phyloP scores from a whole-genome alignment of 2,888 invertebrate genomes.

The Calliopum simillimum region DNA sequence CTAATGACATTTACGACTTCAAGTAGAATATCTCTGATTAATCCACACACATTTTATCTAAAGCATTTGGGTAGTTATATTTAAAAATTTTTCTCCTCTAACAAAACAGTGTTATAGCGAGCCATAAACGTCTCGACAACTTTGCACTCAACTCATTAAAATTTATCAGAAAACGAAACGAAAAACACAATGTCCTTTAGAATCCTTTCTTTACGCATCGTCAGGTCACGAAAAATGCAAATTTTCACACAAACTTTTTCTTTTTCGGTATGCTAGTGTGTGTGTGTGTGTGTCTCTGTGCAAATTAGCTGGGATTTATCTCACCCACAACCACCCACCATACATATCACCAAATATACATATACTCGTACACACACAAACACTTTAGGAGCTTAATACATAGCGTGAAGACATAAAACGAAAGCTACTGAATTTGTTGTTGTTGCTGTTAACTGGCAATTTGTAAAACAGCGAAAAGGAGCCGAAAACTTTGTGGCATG shows the following conservation, averaged over 20 bases:
- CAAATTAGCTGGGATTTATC: slow-evolving; percentile 14
- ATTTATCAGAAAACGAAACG: not conserved
- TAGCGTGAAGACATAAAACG: slow-evolving; percentile 39
- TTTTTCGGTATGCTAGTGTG: slow-evolving; percentile 35
- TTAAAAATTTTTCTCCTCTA: too few relatives aligned
- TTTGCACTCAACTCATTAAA: slow-evolving; percentile 25
- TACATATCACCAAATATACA: slow-evolving; percentile 7
- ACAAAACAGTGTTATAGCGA: slow-evolving; percentile 50
- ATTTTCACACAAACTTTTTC: slow-evolving; percentile 41
- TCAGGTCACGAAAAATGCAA: slow-evolving; percentile 39
- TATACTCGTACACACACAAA: slow-evolving; percentile 23
- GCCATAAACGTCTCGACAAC: slow-evolving; percentile 49
- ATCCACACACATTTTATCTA: too few relatives aligned
- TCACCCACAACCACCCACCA: not conserved
- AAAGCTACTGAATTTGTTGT: slow-evolving; percentile 4
- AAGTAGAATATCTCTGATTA: too few relatives aligned
- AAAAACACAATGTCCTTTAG: slow-evolving; percentile 17
- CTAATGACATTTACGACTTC: too few relatives aligned
- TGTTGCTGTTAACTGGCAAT: slow-evolving; percentile 57
- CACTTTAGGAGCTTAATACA: not conserved
- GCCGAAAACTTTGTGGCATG: slow-evolving; percentile 61
- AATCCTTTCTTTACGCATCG: slow-evolving; percentile 45
- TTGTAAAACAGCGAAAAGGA: slow-evolving; percentile 59
- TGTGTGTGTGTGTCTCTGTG: not conserved
- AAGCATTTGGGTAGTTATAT: too few relatives aligned